These are phyloP conservation scores for Apoda limacodes DNA, from an alignment of 2,888 invertebrate species.

Conservation along the genomic window DNA sequence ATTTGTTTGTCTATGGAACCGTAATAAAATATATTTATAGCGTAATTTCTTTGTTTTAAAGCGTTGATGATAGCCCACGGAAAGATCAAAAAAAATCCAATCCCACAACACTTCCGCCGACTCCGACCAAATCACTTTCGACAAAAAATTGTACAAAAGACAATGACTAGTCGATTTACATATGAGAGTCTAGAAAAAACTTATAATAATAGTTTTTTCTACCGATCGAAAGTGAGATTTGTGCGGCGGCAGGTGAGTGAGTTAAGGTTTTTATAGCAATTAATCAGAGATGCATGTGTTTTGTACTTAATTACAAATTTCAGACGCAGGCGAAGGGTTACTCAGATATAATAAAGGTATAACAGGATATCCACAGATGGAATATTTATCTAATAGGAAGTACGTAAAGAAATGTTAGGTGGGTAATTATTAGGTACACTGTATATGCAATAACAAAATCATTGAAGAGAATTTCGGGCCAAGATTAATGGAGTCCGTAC, in stretches of 20 bases:
- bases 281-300: slow-evolving; percentile 64
- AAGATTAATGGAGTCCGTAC: too few relatives aligned
- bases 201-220: slow-evolving; percentile 26
- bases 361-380: too few relatives aligned
- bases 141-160: slow-evolving; percentile 38
- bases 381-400: too few relatives aligned
- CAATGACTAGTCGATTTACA: slow-evolving; percentile 63
- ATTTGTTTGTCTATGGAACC: too few relatives aligned
- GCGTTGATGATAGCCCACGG: too few relatives aligned
- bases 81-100: slow-evolving; percentile 34
- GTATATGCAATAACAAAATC: too few relatives aligned
- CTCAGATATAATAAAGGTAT: slow-evolving; percentile 69
- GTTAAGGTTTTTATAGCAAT: slow-evolving; percentile 55
- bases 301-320: slow-evolving; percentile 46
- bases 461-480: too few relatives aligned
- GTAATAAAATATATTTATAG: too few relatives aligned
- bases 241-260: slow-evolving; percentile 45
- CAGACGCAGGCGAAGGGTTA: slow-evolving; percentile 51
- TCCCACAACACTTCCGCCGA: slow-evolving; percentile 44
- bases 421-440: too few relatives aligned
- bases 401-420: too few relatives aligned
- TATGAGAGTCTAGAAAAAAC: slow-evolving; percentile 53
- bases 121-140: slow-evolving; percentile 3
- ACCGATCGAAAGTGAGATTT: slow-evolving; percentile 54
- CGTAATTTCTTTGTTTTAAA: too few relatives aligned